Evolutionary conservation across 2,113 vertebrate genomes (phyloP).

Genomic region (Bufo bufo): DNA sequence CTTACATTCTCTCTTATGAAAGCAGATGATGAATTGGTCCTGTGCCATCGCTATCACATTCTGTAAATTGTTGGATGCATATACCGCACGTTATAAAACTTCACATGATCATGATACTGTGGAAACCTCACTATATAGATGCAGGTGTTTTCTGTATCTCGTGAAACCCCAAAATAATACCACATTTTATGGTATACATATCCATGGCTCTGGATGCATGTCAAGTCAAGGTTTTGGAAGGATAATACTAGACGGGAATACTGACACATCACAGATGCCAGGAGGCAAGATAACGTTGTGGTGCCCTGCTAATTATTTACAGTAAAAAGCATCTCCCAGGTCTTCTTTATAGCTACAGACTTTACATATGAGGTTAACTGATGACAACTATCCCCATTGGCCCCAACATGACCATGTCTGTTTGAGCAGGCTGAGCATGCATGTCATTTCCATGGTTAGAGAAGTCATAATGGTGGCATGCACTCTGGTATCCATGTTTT

Average conservation of each 20-base stretch:
- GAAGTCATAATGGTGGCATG: too few relatives aligned
- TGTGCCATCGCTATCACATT: conserved; percentile 36
- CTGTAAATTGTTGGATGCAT: not conserved
- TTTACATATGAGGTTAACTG: too few relatives aligned
- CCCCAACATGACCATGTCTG: too few relatives aligned
- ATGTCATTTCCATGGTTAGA: too few relatives aligned
- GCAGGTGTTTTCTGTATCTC: conserved; percentile 5
- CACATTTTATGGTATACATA: not conserved
- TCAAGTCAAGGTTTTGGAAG: not conserved
- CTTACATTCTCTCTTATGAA: conserved; percentile 13
- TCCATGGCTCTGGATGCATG: not conserved
- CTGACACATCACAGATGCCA: not conserved
- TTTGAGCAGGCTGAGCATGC: too few relatives aligned
- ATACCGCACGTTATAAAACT: conserved; percentile 17
- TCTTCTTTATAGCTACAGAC: too few relatives aligned
- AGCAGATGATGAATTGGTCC: conserved; percentile 46
- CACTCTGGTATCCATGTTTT: too few relatives aligned
- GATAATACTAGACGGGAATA: not conserved
- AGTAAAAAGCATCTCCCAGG: not conserved
- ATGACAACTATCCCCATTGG: too few relatives aligned
- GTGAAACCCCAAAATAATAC: not conserved
- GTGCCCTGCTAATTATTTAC: not conserved
- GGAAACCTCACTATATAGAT: not conserved
- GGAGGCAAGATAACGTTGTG: not conserved
- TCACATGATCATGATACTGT: conserved; percentile 6